Conservation (phyloP, 2,888 invertebrate genomes). For the Biston betularia region DNA sequence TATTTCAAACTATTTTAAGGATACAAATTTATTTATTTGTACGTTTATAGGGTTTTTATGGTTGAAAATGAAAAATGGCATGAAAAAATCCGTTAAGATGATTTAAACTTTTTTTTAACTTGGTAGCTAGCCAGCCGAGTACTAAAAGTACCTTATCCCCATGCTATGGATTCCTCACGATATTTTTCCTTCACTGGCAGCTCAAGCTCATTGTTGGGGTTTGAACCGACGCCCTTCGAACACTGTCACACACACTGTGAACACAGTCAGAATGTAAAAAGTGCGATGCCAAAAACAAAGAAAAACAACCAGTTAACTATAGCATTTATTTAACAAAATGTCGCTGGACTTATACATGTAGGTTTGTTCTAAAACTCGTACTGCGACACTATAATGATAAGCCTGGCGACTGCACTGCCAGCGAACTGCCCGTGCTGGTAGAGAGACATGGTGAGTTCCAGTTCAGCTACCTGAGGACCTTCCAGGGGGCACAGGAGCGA, state of each 20-base stretch:
- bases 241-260: too few relatives aligned
- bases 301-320: not conserved
- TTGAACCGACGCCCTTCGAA: too few relatives aligned
- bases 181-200: too few relatives aligned
- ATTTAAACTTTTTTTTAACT: too few relatives aligned
- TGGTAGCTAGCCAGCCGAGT: too few relatives aligned
- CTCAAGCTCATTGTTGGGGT: too few relatives aligned
- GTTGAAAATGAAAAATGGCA: too few relatives aligned
- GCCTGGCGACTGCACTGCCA: slow-evolving; percentile 93
- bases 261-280: not conserved
- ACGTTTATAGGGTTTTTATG: too few relatives aligned
- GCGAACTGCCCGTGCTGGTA: slow-evolving; percentile 90
- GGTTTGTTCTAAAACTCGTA: slow-evolving; percentile 85
- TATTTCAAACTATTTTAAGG: slow-evolving; percentile 33
- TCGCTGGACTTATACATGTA: slow-evolving; percentile 20
- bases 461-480: slow-evolving; percentile 96
- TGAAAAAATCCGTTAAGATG: too few relatives aligned
- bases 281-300: not conserved
- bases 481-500: slow-evolving; percentile 90
- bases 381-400: slow-evolving; percentile 94
- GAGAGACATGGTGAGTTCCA: slow-evolving; percentile 94
- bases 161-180: too few relatives aligned
- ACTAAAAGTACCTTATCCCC: too few relatives aligned
- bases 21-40: not conserved
- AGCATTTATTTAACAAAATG: slow-evolving; percentile 34